A percentile compares a stretch with the other conserved stretches of the same genome.
These are phyloP conservation scores for Peromyscus maniculatus DNA, from an alignment of 2,113 vertebrate species.

Conservation along the genomic window DNA sequence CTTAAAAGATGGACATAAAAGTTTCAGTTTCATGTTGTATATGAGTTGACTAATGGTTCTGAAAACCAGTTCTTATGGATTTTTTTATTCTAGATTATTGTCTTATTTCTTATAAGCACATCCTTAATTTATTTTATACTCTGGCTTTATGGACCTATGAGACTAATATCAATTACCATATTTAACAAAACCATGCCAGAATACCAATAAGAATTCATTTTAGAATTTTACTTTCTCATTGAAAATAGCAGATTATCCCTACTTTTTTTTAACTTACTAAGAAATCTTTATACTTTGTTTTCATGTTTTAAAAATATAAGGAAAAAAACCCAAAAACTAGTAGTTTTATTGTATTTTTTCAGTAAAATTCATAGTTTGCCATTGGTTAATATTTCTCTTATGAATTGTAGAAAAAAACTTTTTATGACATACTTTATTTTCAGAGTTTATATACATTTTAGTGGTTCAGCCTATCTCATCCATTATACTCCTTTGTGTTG, in stretches of 20 bases:
- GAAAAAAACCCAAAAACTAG: neutral
- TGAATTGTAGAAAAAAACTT: slow-evolving; percentile 18
- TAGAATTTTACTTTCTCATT: slow-evolving; percentile 45
- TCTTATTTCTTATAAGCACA: neutral
- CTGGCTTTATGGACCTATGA: neutral
- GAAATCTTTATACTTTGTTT: slow-evolving; percentile 28
- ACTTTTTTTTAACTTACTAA: slow-evolving; percentile 31
- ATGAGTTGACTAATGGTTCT: slow-evolving; percentile 48
- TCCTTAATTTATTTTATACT: neutral
- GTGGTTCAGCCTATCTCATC: slow-evolving; percentile 18
- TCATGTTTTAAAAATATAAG: slow-evolving; percentile 64
- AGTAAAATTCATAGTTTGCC: slow-evolving; percentile 41
- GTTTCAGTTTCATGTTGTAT: slow-evolving; percentile 50
- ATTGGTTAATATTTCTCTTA: slow-evolving; percentile 29
- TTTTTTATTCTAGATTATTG: slow-evolving; percentile 60
- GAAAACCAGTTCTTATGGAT: slow-evolving; percentile 45
- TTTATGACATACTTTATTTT: slow-evolving; percentile 21
- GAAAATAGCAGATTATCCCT: slow-evolving; percentile 50
- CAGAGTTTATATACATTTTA: slow-evolving; percentile 54
- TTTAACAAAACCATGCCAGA: slow-evolving; percentile 37
- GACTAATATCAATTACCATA: slow-evolving; percentile 20
- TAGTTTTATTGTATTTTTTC: slow-evolving; percentile 44
- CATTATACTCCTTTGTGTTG: neutral
- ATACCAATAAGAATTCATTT: slow-evolving; percentile 42
- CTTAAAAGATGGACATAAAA: slow-evolving; percentile 23